These are phyloP conservation scores for Hyles euphorbiae DNA, from an alignment of 1,140 invertebrate species.

Conservation along the genomic window DNA sequence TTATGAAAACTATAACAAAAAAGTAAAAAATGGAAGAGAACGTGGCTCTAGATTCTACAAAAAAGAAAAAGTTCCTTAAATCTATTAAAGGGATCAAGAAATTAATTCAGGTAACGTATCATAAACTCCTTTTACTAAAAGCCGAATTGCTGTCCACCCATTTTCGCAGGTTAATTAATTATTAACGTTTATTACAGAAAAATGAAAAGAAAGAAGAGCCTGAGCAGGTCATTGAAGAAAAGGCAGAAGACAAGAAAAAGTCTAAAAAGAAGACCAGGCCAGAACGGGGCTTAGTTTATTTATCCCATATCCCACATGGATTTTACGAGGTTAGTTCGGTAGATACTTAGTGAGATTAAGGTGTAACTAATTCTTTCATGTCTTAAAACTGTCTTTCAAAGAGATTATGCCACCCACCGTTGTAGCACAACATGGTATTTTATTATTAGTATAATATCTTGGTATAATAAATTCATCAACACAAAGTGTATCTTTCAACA, in stretches of 20 bases:
- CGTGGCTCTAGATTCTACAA: conserved; percentile 62
- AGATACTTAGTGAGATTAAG: no score
- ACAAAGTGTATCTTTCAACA: no score
- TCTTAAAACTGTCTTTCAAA: background rate
- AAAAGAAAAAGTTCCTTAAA: conserved; percentile 64
- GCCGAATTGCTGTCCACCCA: no score
- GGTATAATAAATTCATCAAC: no score
- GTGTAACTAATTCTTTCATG: conserved; percentile 7
- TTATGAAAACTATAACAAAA: no score
- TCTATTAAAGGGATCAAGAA: conserved; percentile 69
- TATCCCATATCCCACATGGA: conserved; percentile 93
- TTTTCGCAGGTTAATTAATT: no score
- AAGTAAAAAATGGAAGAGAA: conserved; percentile 61
- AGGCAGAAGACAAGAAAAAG: conserved; percentile 6
- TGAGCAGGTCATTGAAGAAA: no score
- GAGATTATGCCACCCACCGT: no score
- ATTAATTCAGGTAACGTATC: conserved; percentile 48
- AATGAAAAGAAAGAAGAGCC: conserved; percentile 20
- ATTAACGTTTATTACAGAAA: conserved; percentile 24
- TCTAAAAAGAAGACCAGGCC: conserved; percentile 40
- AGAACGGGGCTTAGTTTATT: conserved; percentile 83
- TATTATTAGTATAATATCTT: no score
- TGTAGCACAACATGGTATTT: no score
- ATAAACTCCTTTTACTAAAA: background rate
- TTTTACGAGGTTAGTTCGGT: conserved; percentile 85